Base-by-base conservation (phyloP, 2,113 vertebrate species). In the Megatriorchis doriae region DNA sequence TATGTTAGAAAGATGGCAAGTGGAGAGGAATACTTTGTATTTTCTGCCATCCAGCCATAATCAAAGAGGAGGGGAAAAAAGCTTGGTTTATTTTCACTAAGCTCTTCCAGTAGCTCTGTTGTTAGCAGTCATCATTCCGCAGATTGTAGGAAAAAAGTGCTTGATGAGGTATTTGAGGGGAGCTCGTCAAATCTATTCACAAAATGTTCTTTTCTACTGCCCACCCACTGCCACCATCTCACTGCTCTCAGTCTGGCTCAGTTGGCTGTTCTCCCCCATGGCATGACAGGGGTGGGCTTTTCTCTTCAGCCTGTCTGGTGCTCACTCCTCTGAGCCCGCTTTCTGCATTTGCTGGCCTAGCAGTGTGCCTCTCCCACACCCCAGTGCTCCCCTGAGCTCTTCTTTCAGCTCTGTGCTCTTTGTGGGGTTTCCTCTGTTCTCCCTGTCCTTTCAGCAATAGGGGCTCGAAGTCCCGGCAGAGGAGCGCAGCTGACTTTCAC, bases 371-470 rank as follows among this genome's bases (percentile, higher is more conserved):
- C 50, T 80, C 62, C 55, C 29, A 16, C 4, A 0, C 29, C 20
- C 43, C 21, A 10, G 40, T 2, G 48, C 43, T 62, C 32, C 71
- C 50, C 52, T 3, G 10, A 25, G 63, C 42, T 68, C 20, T 32
- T 8, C 26, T 10, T 22, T 34, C 3, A 1, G 48, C 56, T 32
- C 72, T 3, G 3, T 0, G 5, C 40, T 47, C 52, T 23, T 63
- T 3, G 52, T 55, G 11, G 43, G 6, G 1, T 22, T 58, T 47
- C n/a, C 32, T 75, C 67, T 19, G 13, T 13, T 40, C 70, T 81
- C 56, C 31, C 36, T 2, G 7, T 12, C 65, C 56, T 26, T 15
- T 3, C 25, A 0, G 34, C 3, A 0, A 1, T 0, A 1, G 50
- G 40, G 34, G 12, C 32, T 7, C 29, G 34, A 18, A 25, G 48